phyloP scores from a whole-genome alignment of 2,888 invertebrate genomes.

The Drosophila peninsularis region DNA sequence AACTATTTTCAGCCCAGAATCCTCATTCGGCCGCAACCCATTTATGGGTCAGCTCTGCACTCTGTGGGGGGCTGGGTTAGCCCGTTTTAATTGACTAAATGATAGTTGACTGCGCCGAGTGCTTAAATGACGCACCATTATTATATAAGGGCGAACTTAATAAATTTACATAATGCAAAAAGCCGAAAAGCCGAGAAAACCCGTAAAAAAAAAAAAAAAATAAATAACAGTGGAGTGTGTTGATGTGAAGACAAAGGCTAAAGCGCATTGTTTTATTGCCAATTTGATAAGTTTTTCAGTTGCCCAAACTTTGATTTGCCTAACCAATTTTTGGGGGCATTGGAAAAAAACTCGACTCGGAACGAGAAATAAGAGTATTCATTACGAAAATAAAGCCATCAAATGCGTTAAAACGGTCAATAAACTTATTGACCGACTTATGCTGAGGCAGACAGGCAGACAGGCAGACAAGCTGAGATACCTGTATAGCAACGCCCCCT shows the following conservation, averaged over 20 bases:
- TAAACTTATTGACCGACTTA: conserved; percentile 78
- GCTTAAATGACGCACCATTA: conserved; percentile 1
- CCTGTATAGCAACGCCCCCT: conserved; percentile 59
- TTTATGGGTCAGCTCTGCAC: not conserved
- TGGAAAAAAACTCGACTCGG: conserved; percentile 20
- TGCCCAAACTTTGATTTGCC: conserved; percentile 46
- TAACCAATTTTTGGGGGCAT: conserved; percentile 49
- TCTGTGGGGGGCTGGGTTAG: not conserved
- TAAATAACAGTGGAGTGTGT: conserved; percentile 27
- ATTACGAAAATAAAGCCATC: conserved; percentile 52
- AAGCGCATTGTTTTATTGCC: conserved; percentile 53
- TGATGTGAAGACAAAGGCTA: conserved; percentile 14
- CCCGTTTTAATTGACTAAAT: not conserved
- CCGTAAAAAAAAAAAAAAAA: conserved; percentile 14
- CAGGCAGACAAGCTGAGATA: conserved; percentile 10
- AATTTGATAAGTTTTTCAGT: conserved; percentile 53
- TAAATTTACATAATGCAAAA: conserved; percentile 38
- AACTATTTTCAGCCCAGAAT: not conserved
- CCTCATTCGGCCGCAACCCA: not conserved
- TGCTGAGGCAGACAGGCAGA: conserved; percentile 14
- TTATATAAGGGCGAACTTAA: conserved; percentile 13
- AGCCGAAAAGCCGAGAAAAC: not conserved
- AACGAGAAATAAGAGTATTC: conserved; percentile 39
- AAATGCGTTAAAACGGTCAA: conserved; percentile 69
- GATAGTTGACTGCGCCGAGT: not conserved